phyloP scores from a whole-genome alignment of 53 echinoderm and acorn worm genomes.

The Arbacia lixula region DNA sequence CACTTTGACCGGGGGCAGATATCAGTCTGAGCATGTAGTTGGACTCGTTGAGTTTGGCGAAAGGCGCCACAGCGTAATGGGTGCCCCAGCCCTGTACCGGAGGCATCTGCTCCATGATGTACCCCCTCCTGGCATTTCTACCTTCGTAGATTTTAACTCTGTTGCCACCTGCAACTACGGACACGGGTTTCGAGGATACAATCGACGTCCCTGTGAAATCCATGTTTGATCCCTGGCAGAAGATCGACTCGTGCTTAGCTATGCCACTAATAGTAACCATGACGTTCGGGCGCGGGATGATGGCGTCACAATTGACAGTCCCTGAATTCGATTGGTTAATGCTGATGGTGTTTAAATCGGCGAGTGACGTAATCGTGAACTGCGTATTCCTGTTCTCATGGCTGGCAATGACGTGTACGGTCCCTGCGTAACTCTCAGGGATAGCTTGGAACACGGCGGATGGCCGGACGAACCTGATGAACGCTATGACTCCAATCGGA shows the following conservation, averaged over 20 bases:
- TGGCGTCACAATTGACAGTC: background rate
- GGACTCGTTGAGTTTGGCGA: background rate
- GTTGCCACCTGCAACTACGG: slow-evolving; percentile 23
- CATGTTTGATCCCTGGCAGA: background rate
- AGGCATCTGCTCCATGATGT: slow-evolving; percentile 34
- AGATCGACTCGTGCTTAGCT: slow-evolving; percentile 3
- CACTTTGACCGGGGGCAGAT: background rate
- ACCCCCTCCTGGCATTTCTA: background rate
- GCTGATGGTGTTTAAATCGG: background rate
- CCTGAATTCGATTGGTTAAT: background rate
- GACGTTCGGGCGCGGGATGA: background rate
- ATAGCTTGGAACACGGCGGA: slow-evolving; percentile 10
- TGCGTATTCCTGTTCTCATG: background rate
- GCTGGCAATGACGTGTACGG: slow-evolving; percentile 8
- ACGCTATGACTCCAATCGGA: background rate
- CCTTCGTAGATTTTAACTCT: background rate
- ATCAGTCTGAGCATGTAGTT: slow-evolving; percentile 20
- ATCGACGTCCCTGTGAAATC: slow-evolving; percentile 26
- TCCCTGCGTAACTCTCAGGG: background rate
- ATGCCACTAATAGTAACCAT: background rate
- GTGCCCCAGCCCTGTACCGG: slow-evolving; percentile 25
- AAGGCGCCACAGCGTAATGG: slow-evolving; percentile 21
- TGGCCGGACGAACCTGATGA: background rate
- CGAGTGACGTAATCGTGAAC: slow-evolving; percentile 6
- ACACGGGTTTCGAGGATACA: background rate